A percentile compares a stretch with the other conserved stretches of the same genome.
Evolutionary conservation across 35 echinoderm and acorn worm species (phyloP).

Genomic region (Holothuria glaberrima): DNA sequence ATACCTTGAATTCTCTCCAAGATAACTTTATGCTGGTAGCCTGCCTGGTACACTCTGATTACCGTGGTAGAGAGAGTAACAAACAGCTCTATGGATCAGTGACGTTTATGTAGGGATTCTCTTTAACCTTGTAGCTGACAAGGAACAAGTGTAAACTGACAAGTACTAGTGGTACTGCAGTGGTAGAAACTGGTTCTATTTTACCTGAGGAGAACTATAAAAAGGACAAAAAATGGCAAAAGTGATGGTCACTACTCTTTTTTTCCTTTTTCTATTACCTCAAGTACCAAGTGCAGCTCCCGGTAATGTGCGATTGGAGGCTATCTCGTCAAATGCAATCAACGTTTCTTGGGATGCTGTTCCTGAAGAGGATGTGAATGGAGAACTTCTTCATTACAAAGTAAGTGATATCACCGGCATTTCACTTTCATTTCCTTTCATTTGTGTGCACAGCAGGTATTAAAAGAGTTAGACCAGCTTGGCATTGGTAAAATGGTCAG

Average conservation of each 20-base stretch:
- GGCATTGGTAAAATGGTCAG: not conserved
- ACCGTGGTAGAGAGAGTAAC: not conserved
- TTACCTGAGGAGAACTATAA: not conserved
- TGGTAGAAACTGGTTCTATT: slow-evolving; percentile 5
- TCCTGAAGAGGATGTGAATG: slow-evolving; percentile 63
- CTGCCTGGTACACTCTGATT: not conserved
- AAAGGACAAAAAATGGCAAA: not conserved
- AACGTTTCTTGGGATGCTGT: slow-evolving; percentile 68
- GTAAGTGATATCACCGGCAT: slow-evolving; percentile 52
- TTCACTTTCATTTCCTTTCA: not conserved
- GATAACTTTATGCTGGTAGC: slow-evolving; percentile 54
- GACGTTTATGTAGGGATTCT: too few relatives aligned
- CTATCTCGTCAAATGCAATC: slow-evolving; percentile 21
- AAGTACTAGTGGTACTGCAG: not conserved
- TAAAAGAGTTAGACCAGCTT: not conserved
- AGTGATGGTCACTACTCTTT: not conserved
- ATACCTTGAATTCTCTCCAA: slow-evolving; percentile 49
- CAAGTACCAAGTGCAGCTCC: slow-evolving; percentile 65
- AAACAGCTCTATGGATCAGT: too few relatives aligned
- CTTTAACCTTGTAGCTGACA: too few relatives aligned
- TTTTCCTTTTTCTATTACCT: not conserved
- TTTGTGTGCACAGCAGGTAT: not conserved
- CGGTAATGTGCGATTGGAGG: slow-evolving; percentile 42
- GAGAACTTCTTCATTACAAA: slow-evolving; percentile 55
- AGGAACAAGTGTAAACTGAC: not conserved